phyloP scores from a whole-genome alignment of 64 coral and sea anemone genomes.

The Porites lutea region DNA sequence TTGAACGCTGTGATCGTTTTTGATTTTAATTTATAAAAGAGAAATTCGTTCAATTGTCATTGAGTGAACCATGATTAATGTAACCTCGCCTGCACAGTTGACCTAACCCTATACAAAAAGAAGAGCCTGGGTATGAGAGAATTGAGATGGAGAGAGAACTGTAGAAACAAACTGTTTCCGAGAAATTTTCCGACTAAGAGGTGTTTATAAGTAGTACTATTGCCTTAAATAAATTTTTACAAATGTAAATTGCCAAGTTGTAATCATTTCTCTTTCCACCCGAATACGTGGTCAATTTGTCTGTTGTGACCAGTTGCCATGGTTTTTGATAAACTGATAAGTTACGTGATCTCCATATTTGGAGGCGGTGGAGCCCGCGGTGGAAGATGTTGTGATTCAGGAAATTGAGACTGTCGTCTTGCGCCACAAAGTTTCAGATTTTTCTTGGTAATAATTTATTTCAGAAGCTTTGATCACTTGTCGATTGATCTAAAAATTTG shows the following conservation, averaged over 20 bases:
- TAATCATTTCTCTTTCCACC: not conserved
- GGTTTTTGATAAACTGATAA: not conserved
- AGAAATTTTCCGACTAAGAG: not conserved
- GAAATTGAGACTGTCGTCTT: not conserved
- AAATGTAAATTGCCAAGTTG: no score
- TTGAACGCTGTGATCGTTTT: not conserved
- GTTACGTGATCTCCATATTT: conserved; percentile 8
- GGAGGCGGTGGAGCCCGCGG: not conserved
- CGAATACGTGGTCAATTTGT: not conserved
- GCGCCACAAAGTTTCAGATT: not conserved
- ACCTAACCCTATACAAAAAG: not conserved
- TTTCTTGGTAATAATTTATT: not conserved
- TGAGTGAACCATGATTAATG: not conserved
- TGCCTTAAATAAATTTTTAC: no score
- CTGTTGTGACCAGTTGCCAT: not conserved
- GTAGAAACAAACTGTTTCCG: not conserved
- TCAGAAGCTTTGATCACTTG: not conserved
- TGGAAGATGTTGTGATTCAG: not conserved
- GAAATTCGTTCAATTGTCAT: no score
- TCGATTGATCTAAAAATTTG: conserved; percentile 7
- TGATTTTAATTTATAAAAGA: not conserved
- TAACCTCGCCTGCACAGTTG: not conserved
- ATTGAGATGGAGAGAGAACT: not conserved
- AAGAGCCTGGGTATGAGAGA: not conserved
- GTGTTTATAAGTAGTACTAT: no score